Evolutionary conservation across 2,888 invertebrate species (phyloP).

Genomic region (Dugesia japonica): DNA sequence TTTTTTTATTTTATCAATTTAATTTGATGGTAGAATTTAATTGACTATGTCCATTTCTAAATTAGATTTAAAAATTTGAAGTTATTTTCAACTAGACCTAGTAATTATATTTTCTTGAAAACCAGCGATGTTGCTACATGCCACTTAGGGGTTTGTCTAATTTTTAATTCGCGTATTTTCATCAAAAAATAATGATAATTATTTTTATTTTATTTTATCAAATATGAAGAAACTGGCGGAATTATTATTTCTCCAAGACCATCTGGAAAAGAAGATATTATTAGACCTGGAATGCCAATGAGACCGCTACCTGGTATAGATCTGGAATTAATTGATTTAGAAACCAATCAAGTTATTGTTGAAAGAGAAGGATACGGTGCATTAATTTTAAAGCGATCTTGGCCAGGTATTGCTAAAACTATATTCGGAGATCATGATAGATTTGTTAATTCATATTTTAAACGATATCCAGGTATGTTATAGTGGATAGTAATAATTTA

Average conservation of each 20-base stretch:
- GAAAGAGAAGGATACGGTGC: constrained; percentile 41
- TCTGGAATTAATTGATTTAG: constrained; percentile 44
- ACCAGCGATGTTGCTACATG: too few relatives aligned
- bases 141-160: too few relatives aligned
- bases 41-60: too few relatives aligned
- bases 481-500: not conserved
- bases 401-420: constrained; percentile 51
- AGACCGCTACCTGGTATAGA: constrained; percentile 50
- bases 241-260: constrained; percentile 48
- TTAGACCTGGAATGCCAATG: constrained; percentile 50
- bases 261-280: constrained; percentile 45
- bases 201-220: constrained; percentile 26
- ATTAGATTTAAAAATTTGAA: not conserved
- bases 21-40: too few relatives aligned
- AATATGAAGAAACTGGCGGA: constrained; percentile 40
- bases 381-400: constrained; percentile 48
- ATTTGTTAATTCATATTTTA: constrained; percentile 49
- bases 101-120: too few relatives aligned
- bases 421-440: constrained; percentile 50
- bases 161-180: too few relatives aligned
- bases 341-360: constrained; percentile 40
- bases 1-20: too few relatives aligned
- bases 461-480: constrained; percentile 41
- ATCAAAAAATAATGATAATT: too few relatives aligned
- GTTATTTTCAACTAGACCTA: not conserved